phyloP scores from a whole-genome alignment of 2,797 vertebrate species.

The Smutsia gigantea region DNA sequence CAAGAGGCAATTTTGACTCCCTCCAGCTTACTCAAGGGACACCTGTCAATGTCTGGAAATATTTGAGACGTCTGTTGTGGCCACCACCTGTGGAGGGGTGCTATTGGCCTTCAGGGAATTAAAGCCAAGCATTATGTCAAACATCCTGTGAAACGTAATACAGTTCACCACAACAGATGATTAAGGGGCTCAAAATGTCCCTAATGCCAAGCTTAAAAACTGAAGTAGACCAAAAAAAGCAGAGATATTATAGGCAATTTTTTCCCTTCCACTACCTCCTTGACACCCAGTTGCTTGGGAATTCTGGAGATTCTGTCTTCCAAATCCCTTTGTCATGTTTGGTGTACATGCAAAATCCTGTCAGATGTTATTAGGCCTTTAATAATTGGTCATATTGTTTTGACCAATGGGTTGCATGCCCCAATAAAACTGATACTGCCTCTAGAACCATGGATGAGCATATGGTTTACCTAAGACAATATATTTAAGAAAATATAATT shows the following conservation, averaged over 20 bases:
- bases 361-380: background rate
- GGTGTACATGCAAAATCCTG: background rate
- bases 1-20: background rate
- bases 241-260: background rate
- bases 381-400: background rate
- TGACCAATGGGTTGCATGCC: background rate
- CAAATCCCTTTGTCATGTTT: background rate
- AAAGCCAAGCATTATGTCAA: background rate
- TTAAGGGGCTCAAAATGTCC: background rate
- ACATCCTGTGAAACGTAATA: background rate
- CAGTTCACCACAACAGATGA: background rate
- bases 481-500: background rate
- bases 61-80: background rate
- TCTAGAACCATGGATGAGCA: background rate
- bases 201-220: background rate
- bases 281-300: background rate
- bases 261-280: fast-evolving
- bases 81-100: background rate
- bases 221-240: background rate
- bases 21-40: background rate
- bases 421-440: background rate
- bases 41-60: background rate
- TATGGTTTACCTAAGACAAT: background rate
- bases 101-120: background rate
- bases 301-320: background rate